A percentile compares a stretch with the other conserved stretches of the same genome.
Evolutionary conservation across 2,888 invertebrate species (phyloP).

Genomic region (Drosophila seclusa): DNA sequence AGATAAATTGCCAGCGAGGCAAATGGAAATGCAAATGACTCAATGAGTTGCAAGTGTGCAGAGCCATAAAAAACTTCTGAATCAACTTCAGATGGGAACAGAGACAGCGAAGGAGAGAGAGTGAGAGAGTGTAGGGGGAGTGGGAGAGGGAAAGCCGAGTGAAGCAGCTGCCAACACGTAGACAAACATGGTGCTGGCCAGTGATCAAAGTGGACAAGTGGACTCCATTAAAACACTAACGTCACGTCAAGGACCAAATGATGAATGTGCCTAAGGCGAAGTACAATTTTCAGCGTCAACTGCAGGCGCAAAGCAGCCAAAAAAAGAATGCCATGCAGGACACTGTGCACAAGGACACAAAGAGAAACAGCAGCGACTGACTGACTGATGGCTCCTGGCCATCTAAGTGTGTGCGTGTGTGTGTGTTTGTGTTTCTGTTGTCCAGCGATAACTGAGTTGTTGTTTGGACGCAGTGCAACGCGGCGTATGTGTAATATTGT

Average conservation of each 20-base stretch:
- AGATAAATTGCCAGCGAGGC: constrained; percentile 43
- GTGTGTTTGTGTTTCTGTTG: constrained; percentile 5
- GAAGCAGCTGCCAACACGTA: constrained; percentile 59
- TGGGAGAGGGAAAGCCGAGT: constrained; percentile 7
- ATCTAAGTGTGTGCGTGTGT: not conserved
- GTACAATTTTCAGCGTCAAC: constrained; percentile 32
- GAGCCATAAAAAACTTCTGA: constrained; percentile 31
- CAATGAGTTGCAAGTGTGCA: constrained; percentile 42
- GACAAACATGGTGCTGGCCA: constrained; percentile 54
- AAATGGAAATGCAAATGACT: constrained; percentile 74
- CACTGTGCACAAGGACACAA: constrained; percentile 30
- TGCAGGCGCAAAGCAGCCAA: constrained; percentile 60
- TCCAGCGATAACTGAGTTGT: constrained; percentile 74
- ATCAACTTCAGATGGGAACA: not conserved
- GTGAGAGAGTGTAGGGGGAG: not conserved
- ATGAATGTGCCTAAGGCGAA: constrained; percentile 77
- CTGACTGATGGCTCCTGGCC: constrained; percentile 49
- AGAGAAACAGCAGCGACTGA: constrained; percentile 40
- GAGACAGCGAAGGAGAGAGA: not conserved
- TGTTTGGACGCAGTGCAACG: constrained; percentile 40
- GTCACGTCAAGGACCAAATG: constrained; percentile 76
- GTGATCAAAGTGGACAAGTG: constrained; percentile 79
- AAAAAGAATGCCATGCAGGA: constrained; percentile 27
- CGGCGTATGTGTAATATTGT: constrained; percentile 42
- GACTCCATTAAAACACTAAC: constrained; percentile 82